These are phyloP conservation scores for Stegana nigrithorax DNA, from an alignment of 2,888 invertebrate genomes.

Conservation along the genomic window DNA sequence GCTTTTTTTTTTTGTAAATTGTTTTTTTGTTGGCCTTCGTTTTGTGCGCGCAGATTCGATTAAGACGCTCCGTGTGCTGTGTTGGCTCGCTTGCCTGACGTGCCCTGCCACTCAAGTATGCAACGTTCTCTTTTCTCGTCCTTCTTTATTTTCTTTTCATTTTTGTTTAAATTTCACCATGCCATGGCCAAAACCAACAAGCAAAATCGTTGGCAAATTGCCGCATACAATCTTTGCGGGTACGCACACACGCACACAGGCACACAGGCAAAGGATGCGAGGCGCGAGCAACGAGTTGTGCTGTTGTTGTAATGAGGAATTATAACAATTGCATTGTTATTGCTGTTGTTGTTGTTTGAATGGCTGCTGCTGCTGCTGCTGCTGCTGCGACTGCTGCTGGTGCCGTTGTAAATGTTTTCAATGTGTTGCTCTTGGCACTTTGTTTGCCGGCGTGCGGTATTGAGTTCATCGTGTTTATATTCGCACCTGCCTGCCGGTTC, in stretches of 20 bases:
- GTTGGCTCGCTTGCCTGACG: not conserved
- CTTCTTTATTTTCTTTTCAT: not conserved
- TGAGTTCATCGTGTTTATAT: not conserved
- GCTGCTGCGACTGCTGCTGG: not conserved
- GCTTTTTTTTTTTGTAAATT: not conserved
- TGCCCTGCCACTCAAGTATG: too few relatives aligned
- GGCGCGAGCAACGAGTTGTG: too few relatives aligned
- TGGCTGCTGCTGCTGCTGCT: not conserved
- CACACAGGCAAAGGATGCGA: too few relatives aligned
- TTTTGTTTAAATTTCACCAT: too few relatives aligned
- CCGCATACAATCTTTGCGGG: too few relatives aligned
- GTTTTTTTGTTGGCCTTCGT: not conserved
- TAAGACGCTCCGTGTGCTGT: not conserved
- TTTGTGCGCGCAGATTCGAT: not conserved
- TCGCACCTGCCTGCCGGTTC: conserved; percentile 3
- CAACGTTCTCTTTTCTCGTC: not conserved
- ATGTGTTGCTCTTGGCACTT: not conserved
- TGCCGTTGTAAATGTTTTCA: not conserved
- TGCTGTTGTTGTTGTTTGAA: too few relatives aligned
- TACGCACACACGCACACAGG: too few relatives aligned
- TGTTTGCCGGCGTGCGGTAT: not conserved
- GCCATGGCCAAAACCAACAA: not conserved
- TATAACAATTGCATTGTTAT: too few relatives aligned
- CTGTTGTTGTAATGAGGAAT: too few relatives aligned
- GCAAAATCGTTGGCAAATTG: not conserved